Base-by-base conservation (phyloP, 2,888 invertebrate species). In the Dynastes maya region DNA sequence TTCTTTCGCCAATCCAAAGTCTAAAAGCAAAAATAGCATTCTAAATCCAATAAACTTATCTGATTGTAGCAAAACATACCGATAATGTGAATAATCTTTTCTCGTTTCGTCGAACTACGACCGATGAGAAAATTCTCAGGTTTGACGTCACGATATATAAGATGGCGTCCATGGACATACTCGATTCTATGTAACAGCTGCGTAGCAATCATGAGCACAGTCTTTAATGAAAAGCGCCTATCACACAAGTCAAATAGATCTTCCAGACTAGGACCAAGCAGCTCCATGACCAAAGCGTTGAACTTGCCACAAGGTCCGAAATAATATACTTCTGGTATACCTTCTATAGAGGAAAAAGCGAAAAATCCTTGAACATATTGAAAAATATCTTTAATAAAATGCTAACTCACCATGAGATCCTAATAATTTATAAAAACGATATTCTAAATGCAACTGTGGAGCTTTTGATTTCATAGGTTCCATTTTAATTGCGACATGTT, bases 1-100 rank as follows among this genome's bases (percentile, higher is more conserved):
- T 93, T 99, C 99, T 93, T 99, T 99, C 91, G 99, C 99, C 92
- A 99, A 94, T 90, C 99, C 99, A 93, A 99, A 99, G 94, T 99
- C 99, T 82, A 58, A 2, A 80, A 82, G n/a, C 9, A 77, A 13
- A 51, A 27, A 13, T 51, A 6, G 2, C 51, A 13, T 16, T 13
- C 13, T 0, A 9, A 1, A 53, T n/a, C 11, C n/a, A 29, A 70
- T 13, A n/a, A 29, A 32, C 8, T 45, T 45, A 11, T 8, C 45
- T 9, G 45, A 11, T 8, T 45, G 1, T 45, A 49, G 49, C 8
- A 5, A 9, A 6, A 29, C n/a, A 32, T 86, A 95, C 95, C 95
- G 92, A 99, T 99, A 91, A 99, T 99, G 93, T 99, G 98, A 89
- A 99, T 97, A 90, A 97, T 94, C 93, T 98, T 98, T 92, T 99